These are phyloP conservation scores for Campylomormyrus tamandua DNA, from an alignment of 2,113 vertebrate genomes.

Conservation along the genomic window DNA sequence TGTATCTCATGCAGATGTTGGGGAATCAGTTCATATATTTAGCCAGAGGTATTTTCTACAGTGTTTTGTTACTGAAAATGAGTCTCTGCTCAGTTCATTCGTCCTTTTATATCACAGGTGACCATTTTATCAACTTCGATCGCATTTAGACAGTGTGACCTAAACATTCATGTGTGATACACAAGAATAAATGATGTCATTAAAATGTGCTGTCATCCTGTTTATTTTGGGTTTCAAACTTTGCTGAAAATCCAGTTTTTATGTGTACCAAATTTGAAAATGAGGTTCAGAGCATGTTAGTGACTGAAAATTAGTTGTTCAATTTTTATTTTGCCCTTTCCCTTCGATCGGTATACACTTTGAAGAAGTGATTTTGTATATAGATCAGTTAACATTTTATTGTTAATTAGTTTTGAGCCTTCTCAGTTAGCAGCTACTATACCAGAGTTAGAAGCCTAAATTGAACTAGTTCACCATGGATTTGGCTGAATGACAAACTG, in stretches of 20 bases:
- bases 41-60: not conserved
- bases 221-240: not conserved
- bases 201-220: not conserved
- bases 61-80: not conserved
- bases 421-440: not conserved
- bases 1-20: not conserved
- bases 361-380: not conserved
- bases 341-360: not conserved
- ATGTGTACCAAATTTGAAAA: not conserved
- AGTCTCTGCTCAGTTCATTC: not conserved
- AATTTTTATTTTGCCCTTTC: not conserved
- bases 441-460: not conserved
- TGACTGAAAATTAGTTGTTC: not conserved
- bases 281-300: not conserved
- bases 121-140: not conserved
- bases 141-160: not conserved
- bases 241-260: not conserved
- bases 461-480: not conserved
- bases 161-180: not conserved
- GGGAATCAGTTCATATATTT: conserved; percentile 8
- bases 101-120: conserved; percentile 3
- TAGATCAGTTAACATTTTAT: not conserved
- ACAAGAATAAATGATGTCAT: conserved; percentile 16
- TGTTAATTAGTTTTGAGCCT: not conserved
- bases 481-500: not conserved